A percentile compares a stretch with the other conserved stretches of the same genome.
Conservation (phyloP, 2,113 vertebrate genomes). For the Henicopernis longicauda region DNA sequence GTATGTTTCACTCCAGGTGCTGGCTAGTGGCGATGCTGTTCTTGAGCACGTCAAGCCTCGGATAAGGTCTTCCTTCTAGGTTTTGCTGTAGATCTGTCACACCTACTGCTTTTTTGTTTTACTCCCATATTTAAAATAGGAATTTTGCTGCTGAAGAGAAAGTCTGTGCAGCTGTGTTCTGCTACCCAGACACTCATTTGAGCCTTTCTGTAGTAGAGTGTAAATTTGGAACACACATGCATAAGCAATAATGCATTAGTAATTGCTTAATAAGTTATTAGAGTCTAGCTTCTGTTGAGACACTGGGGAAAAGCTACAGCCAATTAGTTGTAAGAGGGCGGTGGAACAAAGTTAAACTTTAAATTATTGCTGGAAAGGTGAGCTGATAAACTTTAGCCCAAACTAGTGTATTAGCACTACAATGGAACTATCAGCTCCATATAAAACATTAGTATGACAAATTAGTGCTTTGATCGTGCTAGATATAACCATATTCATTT, state of each 20-base stretch:
- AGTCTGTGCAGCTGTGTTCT: not conserved
- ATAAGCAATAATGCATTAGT: constrained; percentile 22
- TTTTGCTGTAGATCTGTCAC: not conserved
- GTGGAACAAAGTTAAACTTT: constrained; percentile 53
- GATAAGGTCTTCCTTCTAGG: not conserved
- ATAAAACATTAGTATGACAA: constrained; percentile 83
- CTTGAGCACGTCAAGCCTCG: not conserved
- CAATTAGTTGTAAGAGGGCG: constrained; percentile 36
- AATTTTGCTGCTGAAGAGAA: not conserved
- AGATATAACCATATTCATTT: constrained; percentile 87
- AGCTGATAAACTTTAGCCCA: constrained; percentile 41
- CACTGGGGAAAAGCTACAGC: constrained; percentile 27
- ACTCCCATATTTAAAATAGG: not conserved
- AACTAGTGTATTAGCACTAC: constrained; percentile 59
- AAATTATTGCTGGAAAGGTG: constrained; percentile 52
- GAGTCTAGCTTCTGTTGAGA: not conserved
- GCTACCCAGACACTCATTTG: not conserved
- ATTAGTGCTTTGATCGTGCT: constrained; percentile 81
- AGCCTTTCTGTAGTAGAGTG: not conserved
- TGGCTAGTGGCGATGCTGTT: not conserved
- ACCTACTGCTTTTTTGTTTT: not conserved
- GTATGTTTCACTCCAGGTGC: fast-evolving
- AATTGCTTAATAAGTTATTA: constrained; percentile 48
- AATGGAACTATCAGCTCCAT: constrained; percentile 77
- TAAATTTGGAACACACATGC: not conserved